These are phyloP conservation scores for Phalacrocorax brasilianus DNA, from an alignment of 2,113 vertebrate species.

Conservation along the genomic window DNA sequence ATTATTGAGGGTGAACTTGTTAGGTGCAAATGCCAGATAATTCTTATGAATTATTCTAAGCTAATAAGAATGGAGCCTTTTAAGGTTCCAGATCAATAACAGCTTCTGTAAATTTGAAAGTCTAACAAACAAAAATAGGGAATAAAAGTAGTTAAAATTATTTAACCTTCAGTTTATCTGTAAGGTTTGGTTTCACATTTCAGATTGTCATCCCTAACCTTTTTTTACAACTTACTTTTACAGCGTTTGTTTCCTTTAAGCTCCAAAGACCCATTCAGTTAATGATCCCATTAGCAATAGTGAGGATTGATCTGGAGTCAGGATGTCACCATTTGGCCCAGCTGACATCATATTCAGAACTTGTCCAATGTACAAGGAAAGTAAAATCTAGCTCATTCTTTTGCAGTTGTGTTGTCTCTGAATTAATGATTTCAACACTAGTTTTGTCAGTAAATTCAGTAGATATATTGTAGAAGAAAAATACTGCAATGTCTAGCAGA, in stretches of 20 bases:
- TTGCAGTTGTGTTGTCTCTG: background rate
- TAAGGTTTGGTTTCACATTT: background rate
- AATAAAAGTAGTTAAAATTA: background rate
- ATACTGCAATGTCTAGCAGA: background rate
- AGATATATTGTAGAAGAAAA: background rate
- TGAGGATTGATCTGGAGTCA: background rate
- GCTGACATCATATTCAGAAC: background rate
- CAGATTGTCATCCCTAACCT: background rate
- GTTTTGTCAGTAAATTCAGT: background rate
- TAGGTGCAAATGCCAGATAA: background rate
- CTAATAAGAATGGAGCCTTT: background rate
- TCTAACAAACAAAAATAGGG: background rate
- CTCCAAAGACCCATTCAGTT: background rate
- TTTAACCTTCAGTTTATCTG: background rate
- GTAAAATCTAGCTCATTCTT: background rate
- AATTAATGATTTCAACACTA: background rate
- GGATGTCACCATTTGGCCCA: background rate
- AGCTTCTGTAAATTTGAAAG: background rate
- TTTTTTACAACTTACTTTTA: background rate
- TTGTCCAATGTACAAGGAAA: background rate
- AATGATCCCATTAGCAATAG: background rate
- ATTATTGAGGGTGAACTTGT: background rate
- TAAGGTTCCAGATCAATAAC: background rate
- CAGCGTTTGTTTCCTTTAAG: background rate
- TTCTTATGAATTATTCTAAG: too few relatives aligned